Conservation (phyloP, 2,797 vertebrate genomes). For the Masticophis lateralis region DNA sequence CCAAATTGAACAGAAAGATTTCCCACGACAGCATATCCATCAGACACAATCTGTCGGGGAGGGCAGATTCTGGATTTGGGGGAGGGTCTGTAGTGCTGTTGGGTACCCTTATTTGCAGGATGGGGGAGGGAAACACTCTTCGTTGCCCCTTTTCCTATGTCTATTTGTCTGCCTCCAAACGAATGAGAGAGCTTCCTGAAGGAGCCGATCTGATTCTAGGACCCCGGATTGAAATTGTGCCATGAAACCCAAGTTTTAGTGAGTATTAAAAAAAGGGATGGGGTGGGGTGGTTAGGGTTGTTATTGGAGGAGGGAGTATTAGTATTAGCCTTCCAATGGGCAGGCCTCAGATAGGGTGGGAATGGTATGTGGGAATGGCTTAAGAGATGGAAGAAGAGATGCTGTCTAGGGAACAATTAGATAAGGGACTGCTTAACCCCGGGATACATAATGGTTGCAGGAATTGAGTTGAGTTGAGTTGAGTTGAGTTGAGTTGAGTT, state of each 20-base stretch:
- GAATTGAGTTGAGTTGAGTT: too few relatives aligned
- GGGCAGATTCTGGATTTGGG: neutral
- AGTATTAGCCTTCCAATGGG: neutral
- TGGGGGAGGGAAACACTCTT: neutral
- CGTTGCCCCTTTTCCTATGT: neutral
- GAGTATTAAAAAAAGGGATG: neutral
- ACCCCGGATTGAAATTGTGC: neutral
- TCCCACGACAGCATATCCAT: neutral
- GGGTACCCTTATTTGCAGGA: neutral
- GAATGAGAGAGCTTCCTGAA: constrained; percentile 9
- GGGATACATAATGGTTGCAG: neutral
- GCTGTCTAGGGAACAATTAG: neutral
- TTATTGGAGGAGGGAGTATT: neutral
- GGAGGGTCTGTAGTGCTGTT: too few relatives aligned
- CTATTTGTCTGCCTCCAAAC: neutral
- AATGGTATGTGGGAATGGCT: neutral
- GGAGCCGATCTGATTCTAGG: neutral
- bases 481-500: too few relatives aligned
- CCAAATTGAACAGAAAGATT: neutral
- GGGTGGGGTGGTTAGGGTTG: neutral
- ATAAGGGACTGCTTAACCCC: neutral
- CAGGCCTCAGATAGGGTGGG: neutral
- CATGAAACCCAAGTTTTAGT: neutral
- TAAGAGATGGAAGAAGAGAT: neutral
- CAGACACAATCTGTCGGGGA: too few relatives aligned